A percentile compares a stretch with the other conserved stretches of the same genome.
phyloP scores from a whole-genome alignment of 2,797 vertebrate species.

The Lagodon rhomboides region DNA sequence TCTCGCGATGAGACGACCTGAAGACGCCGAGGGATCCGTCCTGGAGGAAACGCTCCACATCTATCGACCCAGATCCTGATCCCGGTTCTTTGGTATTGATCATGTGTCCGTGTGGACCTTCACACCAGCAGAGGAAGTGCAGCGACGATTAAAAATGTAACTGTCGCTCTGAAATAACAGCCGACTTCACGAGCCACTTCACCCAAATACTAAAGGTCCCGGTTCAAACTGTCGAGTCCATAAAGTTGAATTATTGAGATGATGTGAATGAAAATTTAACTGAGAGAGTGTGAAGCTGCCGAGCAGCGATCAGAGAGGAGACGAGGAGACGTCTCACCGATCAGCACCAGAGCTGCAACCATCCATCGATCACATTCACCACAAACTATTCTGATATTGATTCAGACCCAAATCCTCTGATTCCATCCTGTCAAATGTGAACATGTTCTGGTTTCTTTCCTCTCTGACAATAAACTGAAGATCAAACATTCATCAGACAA shows the following conservation, averaged over 20 bases:
- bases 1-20: too few relatives aligned
- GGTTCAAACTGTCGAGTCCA: neutral
- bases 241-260: neutral
- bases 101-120: neutral
- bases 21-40: neutral
- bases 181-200: neutral
- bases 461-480: too few relatives aligned
- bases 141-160: constrained; percentile 11
- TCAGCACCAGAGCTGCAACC: too few relatives aligned
- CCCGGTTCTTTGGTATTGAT: neutral
- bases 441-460: too few relatives aligned
- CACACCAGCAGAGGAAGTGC: neutral
- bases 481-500: too few relatives aligned
- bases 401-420: too few relatives aligned
- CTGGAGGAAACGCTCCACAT: too few relatives aligned
- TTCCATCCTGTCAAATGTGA: too few relatives aligned
- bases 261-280: neutral
- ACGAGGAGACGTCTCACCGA: neutral
- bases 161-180: neutral
- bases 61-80: neutral
- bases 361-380: too few relatives aligned
- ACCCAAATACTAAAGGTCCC: neutral
- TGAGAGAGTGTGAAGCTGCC: neutral
- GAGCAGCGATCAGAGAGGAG: neutral
- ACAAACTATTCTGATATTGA: too few relatives aligned